These are phyloP conservation scores for Sesamia inferens DNA, from an alignment of 2,888 invertebrate genomes.

Conservation along the genomic window DNA sequence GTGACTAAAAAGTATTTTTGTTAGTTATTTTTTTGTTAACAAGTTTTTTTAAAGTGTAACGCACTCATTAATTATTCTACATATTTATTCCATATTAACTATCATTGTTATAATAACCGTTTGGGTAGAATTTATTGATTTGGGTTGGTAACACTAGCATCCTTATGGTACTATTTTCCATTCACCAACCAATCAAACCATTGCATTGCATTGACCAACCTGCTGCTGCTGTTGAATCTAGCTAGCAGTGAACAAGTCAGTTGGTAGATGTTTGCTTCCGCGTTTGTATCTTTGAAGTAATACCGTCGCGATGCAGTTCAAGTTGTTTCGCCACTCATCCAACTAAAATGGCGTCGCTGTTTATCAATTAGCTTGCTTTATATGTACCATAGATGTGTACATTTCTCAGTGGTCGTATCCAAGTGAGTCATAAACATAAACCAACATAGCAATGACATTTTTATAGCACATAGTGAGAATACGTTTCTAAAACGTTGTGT, in stretches of 20 bases:
- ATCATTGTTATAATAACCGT: neutral
- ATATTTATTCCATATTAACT: neutral
- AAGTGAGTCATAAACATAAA: slow-evolving; percentile 89
- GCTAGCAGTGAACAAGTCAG: slow-evolving; percentile 80
- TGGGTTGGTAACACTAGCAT: slow-evolving; percentile 74
- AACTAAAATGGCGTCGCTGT: slow-evolving; percentile 89
- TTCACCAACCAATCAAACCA: slow-evolving; percentile 89
- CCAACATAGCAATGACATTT: slow-evolving; percentile 90
- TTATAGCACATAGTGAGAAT: slow-evolving; percentile 89
- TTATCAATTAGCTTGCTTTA: slow-evolving; percentile 86
- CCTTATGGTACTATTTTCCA: slow-evolving; percentile 81
- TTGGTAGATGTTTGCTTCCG: slow-evolving; percentile 86
- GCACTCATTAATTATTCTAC: neutral
- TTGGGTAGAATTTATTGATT: slow-evolving; percentile 51
- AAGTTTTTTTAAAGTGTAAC: neutral
- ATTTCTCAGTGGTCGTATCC: slow-evolving; percentile 85
- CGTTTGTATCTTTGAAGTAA: slow-evolving; percentile 83
- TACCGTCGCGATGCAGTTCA: slow-evolving; percentile 83
- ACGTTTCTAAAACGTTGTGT: slow-evolving; percentile 87
- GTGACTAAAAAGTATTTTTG: neutral
- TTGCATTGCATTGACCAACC: slow-evolving; percentile 89
- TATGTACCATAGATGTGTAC: slow-evolving; percentile 77
- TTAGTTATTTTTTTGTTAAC: neutral
- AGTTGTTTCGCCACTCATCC: slow-evolving; percentile 84
- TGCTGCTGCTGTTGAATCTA: slow-evolving; percentile 83